Base-by-base conservation (phyloP, 1,140 invertebrate species). In the Maconellicoccus hirsutus region DNA sequence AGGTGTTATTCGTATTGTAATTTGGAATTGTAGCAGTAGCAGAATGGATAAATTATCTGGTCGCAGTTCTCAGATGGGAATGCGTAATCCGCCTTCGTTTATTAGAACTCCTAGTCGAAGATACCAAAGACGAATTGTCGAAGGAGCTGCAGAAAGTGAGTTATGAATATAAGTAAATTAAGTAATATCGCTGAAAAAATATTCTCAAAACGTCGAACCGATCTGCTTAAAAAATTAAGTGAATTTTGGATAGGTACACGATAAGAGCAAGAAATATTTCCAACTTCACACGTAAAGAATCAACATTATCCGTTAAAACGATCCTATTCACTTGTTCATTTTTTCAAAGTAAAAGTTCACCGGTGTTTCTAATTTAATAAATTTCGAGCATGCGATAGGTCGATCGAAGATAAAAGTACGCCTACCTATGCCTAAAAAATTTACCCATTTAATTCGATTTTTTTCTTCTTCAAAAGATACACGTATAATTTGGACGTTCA, bases 41-140 rank as follows among this genome's bases (percentile, higher is more conserved):
- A 80, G 87, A 61, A 85, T 87, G 73, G 86, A 87, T 75, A 85
- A 87, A 78, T 83, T 86, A 77, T 83, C 83, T 27, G 81, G 83
- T 21, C 75, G 82, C 80, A 81, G 88, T 82, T 81, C 83, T 77
- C 82, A 82, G 71, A 80, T 84, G 73, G 81, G 84, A 69, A 78
- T 82, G 69, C 83, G 86, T 66, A 84, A 83, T 75, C 82, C 89
- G 19, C 90, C 91, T 69, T 92, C 93, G 38, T 96, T 98, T 77
- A 88, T 89, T 59, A 84, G 94, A 74, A 91, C 89, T n/a, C 91
- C 93, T 7, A 96, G 93, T 73, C 84, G 92, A 74, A 83, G 93
- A 73, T 90, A 91, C 76, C 87, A 90, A 75, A 83, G 93, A 73
- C 84, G 91, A 72, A 83, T 87, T 72, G 85, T 89, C 70, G 89